phyloP scores from a whole-genome alignment of 2,797 vertebrate species.

The Podarcis siculus region DNA sequence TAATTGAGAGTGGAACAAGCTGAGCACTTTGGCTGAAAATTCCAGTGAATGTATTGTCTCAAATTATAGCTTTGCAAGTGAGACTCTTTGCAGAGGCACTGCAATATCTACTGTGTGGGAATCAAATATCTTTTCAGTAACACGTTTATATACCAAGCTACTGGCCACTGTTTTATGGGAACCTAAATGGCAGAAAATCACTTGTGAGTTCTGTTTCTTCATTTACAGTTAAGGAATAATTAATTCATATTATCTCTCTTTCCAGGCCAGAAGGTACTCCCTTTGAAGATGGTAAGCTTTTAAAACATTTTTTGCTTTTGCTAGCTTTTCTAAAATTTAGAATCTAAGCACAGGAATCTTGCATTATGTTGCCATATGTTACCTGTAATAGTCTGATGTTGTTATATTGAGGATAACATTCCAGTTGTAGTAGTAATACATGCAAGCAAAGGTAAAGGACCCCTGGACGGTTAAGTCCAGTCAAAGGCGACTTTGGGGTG shows the following conservation, averaged over 20 bases:
- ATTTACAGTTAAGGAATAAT: background rate
- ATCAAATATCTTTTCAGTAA: background rate
- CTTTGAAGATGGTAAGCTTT: constrained; percentile 96
- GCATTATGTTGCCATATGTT: background rate
- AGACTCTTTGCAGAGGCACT: background rate
- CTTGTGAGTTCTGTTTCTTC: background rate
- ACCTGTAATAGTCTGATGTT: background rate
- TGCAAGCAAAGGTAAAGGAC: too few species aligned
- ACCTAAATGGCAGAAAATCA: background rate
- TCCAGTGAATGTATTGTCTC: background rate
- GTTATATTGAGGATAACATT: background rate
- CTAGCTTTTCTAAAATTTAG: background rate
- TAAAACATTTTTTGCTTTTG: constrained; percentile 37
- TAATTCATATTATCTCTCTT: constrained; percentile 52
- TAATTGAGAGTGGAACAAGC: background rate
- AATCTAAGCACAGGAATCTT: background rate
- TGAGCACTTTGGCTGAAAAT: background rate
- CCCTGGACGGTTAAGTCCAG: too few species aligned
- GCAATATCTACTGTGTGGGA: background rate
- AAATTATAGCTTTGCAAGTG: background rate
- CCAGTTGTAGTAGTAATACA: background rate
- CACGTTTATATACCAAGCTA: background rate
- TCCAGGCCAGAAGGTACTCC: constrained; percentile 97
- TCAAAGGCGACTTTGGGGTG: too few species aligned
- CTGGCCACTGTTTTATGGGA: background rate